Evolutionary conservation across 2,797 vertebrate genomes (phyloP).

Genomic region (Notolepis coatsorum): DNA sequence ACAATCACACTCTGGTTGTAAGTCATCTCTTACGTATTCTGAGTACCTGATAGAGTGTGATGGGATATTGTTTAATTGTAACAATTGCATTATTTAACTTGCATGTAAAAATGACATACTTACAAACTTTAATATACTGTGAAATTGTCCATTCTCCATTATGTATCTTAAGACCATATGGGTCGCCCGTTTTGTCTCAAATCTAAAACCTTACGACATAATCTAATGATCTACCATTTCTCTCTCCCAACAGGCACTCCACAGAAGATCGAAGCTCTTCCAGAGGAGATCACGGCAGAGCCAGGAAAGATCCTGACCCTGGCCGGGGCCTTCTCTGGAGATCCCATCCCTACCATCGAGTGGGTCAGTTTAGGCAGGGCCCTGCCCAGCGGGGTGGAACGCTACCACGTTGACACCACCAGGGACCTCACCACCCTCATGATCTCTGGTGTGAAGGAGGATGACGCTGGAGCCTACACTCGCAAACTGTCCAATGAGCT

Average conservation of each 20-base stretch:
- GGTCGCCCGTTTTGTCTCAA: background rate
- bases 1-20: background rate
- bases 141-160: too few relatives aligned
- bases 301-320: conserved; percentile 89
- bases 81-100: too few relatives aligned
- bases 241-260: conserved; percentile 75
- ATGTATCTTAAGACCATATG: background rate
- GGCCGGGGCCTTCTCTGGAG: conserved; percentile 90
- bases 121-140: too few relatives aligned
- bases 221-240: background rate
- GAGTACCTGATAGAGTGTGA: conserved; percentile 7
- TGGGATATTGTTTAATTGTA: too few relatives aligned
- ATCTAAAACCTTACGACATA: background rate
- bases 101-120: too few relatives aligned
- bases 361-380: conserved; percentile 86
- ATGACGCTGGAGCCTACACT: conserved; percentile 88
- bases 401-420: conserved; percentile 88
- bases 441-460: conserved; percentile 89
- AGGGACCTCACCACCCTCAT: conserved; percentile 88
- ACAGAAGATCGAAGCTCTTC: conserved; percentile 92
- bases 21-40: background rate
- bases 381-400: conserved; percentile 83
- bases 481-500: conserved; percentile 90
- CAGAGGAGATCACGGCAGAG: conserved; percentile 87
- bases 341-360: conserved; percentile 87